These are phyloP conservation scores for Sinonovacula constricta DNA, from an alignment of 1,140 invertebrate species.

Conservation along the genomic window DNA sequence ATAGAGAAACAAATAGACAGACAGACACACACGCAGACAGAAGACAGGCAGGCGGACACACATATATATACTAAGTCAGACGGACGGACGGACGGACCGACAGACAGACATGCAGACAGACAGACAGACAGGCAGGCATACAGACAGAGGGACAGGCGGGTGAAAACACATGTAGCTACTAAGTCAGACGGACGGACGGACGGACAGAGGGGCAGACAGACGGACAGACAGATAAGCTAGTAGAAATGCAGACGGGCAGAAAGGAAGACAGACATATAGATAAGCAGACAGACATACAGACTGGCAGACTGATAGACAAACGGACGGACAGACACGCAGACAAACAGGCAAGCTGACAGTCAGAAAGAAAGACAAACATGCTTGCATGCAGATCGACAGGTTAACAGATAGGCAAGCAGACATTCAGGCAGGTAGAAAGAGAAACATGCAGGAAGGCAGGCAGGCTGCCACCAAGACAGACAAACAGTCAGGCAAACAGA, in stretches of 20 bases:
- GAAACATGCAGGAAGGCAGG: constrained; percentile 1
- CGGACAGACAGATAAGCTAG: constrained; percentile 4
- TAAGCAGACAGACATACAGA: constrained; percentile 8
- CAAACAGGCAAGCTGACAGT: constrained; percentile 1
- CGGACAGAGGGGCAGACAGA: constrained; percentile 6
- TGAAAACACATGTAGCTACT: not conserved
- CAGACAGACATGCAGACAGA: constrained; percentile 10
- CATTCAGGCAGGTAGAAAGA: constrained; percentile 15
- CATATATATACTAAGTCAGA: too few species aligned
- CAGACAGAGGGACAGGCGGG: constrained; percentile 6
- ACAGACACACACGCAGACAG: not conserved
- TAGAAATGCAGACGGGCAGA: constrained; percentile 7
- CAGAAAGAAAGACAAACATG: constrained; percentile 7
- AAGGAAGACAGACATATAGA: constrained; percentile 3
- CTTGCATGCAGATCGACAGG: constrained; percentile 4
- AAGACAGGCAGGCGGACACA: not conserved
- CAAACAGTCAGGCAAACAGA: not conserved
- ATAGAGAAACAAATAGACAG: constrained; percentile 1
- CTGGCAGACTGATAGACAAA: constrained; percentile 8
- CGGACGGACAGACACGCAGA: constrained; percentile 6
- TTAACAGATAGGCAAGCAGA: constrained; percentile 9
- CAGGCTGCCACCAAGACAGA: not conserved
- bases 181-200: constrained; percentile 3
- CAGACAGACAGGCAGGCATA: constrained; percentile 11
- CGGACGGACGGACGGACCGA: too few species aligned